Percentiles rank a stretch among this genome's conserved stretches.
phyloP scores from a whole-genome alignment of 2,113 vertebrate species.

The Eurypyga helias region DNA sequence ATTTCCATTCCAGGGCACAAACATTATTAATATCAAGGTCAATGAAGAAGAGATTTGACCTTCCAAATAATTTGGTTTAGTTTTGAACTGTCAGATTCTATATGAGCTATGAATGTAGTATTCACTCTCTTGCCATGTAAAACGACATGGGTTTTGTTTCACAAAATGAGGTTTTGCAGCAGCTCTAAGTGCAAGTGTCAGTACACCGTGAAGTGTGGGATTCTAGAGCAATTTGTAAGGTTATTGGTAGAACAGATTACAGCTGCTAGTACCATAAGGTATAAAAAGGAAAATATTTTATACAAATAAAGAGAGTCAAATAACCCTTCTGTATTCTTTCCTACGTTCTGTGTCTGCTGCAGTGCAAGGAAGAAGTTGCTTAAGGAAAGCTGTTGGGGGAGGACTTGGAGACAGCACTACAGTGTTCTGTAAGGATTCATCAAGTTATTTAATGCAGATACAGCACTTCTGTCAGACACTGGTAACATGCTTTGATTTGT shows the following conservation, averaged over 20 bases:
- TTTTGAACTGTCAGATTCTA: constrained; percentile 57
- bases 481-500: neutral
- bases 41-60: constrained; percentile 6
- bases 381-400: neutral
- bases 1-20: constrained; percentile 59
- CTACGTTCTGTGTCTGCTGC: neutral
- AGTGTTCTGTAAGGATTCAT: neutral
- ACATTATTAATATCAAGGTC: constrained; percentile 53
- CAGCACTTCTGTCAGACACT: neutral
- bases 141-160: constrained; percentile 60
- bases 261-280: constrained; percentile 8
- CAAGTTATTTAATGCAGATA: neutral
- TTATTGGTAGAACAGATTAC: neutral
- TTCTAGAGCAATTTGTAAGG: constrained; percentile 40
- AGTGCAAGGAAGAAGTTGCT: neutral
- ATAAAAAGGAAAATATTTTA: constrained; percentile 30
- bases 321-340: neutral
- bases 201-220: neutral
- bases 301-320: neutral
- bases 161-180: constrained; percentile 52
- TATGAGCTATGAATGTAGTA: constrained; percentile 31
- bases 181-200: constrained; percentile 29
- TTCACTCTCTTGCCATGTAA: constrained; percentile 22
- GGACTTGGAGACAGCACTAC: neutral
- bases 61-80: constrained; percentile 61